A percentile compares a stretch with the other conserved stretches of the same genome.
These are phyloP conservation scores for Sinodicranocentrus sp. DNA, from an alignment of 2,888 invertebrate genomes.

Conservation along the genomic window DNA sequence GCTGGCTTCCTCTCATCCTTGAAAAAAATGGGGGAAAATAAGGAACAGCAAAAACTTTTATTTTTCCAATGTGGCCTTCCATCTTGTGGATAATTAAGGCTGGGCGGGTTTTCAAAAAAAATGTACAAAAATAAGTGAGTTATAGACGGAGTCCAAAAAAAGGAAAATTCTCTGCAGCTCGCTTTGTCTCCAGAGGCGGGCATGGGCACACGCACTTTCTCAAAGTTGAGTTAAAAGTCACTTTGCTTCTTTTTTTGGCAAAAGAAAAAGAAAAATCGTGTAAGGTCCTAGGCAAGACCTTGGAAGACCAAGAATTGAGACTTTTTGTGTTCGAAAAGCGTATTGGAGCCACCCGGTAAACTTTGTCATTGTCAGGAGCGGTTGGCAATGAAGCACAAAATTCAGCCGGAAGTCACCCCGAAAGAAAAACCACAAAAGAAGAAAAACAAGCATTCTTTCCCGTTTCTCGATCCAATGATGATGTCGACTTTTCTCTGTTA, in stretches of 20 bases:
- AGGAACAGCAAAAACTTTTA: not conserved
- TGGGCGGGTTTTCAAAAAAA: not conserved
- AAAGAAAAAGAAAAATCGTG: not conserved
- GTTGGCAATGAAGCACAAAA: not conserved
- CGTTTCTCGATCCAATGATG: not conserved
- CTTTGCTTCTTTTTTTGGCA: not conserved
- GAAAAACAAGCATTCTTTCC: not conserved
- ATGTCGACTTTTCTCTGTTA: not conserved
- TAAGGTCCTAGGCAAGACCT: not conserved
- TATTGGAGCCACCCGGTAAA: not conserved
- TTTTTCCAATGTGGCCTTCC: not conserved
- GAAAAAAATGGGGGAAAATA: not conserved
- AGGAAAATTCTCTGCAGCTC: too few species aligned
- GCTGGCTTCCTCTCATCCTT: not conserved
- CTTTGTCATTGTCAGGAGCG: conserved; percentile 13
- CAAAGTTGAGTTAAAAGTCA: not conserved
- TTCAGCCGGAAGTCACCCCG: not conserved
- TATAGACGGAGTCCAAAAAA: not conserved
- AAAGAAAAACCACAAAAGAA: not conserved
- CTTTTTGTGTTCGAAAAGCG: not conserved
- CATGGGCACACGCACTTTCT: not conserved
- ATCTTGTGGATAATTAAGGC: not conserved
- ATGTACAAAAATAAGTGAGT: not conserved
- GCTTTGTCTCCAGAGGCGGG: not conserved
- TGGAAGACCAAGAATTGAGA: too few species aligned